Percentiles rank a stretch among this genome's conserved stretches.
Evolutionary conservation across 2,797 vertebrate genomes (phyloP).

Genomic region (Meriones psammophilus): DNA sequence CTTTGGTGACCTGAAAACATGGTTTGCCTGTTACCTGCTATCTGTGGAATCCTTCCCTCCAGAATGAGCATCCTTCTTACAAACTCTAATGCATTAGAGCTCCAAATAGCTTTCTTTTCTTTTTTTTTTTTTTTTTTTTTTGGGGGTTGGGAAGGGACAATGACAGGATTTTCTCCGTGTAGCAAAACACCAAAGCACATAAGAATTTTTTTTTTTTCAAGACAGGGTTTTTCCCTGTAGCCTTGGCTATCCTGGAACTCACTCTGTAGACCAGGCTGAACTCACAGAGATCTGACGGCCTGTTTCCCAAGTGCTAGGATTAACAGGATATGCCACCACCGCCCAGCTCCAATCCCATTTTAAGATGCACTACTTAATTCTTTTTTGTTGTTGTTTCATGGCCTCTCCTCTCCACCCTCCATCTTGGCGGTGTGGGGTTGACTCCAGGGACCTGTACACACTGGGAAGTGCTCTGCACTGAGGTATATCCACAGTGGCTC

Average conservation of each 20-base stretch:
- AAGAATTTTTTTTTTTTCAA: neutral
- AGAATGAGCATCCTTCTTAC: constrained; percentile 19
- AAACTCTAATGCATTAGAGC: neutral
- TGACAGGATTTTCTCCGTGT: neutral
- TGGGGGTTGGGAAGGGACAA: too few relatives aligned
- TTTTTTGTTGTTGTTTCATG: neutral
- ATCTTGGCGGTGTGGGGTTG: neutral
- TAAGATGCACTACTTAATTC: neutral
- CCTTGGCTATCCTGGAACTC: neutral
- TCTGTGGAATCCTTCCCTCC: neutral
- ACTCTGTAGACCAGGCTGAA: neutral
- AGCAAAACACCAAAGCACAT: neutral
- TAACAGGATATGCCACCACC: neutral
- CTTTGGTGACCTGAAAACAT: neutral
- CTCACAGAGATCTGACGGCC: neutral
- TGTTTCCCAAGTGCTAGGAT: neutral
- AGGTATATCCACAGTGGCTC: neutral
- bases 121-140: neutral
- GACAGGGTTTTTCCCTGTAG: neutral
- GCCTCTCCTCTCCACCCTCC: too few relatives aligned
- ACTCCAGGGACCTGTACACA: neutral
- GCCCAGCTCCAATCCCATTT: neutral
- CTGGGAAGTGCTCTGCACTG: too few relatives aligned
- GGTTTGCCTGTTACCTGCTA: neutral
- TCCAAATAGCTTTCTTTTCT: neutral